phyloP scores from a whole-genome alignment of 2,113 vertebrate species.

The Salvelinus fontinalis region DNA sequence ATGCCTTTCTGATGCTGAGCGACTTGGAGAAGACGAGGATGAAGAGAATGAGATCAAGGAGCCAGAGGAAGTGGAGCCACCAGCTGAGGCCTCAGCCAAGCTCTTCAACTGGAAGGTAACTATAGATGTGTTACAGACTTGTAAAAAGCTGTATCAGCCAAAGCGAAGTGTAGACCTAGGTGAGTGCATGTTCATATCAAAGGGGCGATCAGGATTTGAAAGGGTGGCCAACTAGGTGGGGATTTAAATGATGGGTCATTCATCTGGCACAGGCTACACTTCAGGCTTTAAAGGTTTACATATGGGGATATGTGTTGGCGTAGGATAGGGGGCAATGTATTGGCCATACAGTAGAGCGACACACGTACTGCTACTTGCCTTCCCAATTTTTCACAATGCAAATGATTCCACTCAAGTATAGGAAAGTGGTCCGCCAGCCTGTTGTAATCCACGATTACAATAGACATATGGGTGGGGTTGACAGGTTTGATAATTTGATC shows the following conservation, averaged over 20 bases:
- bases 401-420: background rate
- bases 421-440: conserved; percentile 1
- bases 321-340: conserved; percentile 1
- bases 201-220: background rate
- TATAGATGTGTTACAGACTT: background rate
- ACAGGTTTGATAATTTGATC: conserved; percentile 2
- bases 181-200: conserved; percentile 10
- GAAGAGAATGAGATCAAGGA: no score
- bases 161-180: conserved; percentile 8
- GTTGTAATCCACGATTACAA: conserved; percentile 11
- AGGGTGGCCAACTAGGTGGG: background rate
- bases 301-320: conserved; percentile 12
- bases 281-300: background rate
- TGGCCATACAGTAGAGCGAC: conserved; percentile 9
- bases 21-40: no score
- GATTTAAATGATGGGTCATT: conserved; percentile 9
- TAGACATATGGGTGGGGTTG: conserved; percentile 18
- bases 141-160: conserved; percentile 6
- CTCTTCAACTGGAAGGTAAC: no score
- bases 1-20: no score
- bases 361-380: background rate
- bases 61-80: no score
- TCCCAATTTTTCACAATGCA: conserved; percentile 14
- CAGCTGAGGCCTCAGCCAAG: no score
- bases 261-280: conserved; percentile 1